A percentile compares a stretch with the other conserved stretches of the same genome.
phyloP scores from a whole-genome alignment of 1,140 invertebrate species.

The Pseudomyrmex sp. region DNA sequence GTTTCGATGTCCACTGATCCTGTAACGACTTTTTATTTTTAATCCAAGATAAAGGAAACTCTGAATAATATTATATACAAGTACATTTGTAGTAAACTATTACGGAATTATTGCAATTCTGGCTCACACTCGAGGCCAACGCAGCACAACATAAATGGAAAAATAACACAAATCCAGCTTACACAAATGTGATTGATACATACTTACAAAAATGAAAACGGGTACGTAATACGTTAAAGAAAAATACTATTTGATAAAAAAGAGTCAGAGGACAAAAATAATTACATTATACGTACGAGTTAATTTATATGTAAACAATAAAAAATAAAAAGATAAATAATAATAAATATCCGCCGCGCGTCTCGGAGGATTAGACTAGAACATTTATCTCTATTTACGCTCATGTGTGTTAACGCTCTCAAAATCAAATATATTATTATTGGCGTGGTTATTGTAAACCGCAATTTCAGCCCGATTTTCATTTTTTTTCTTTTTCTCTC shows the following conservation, averaged over 20 bases:
- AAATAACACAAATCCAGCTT: background rate
- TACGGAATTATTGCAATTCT: slow-evolving; percentile 61
- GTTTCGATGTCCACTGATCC: slow-evolving; percentile 47
- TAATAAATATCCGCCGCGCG: slow-evolving; percentile 25
- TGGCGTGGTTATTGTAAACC: slow-evolving; percentile 10
- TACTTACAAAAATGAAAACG: background rate
- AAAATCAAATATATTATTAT: background rate
- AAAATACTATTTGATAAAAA: too few species aligned
- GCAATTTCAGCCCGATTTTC: background rate
- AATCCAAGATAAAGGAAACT: slow-evolving; percentile 67
- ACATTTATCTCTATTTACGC: slow-evolving; percentile 12
- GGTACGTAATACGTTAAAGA: too few species aligned
- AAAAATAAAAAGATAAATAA: slow-evolving; percentile 19
- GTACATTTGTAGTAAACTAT: slow-evolving; percentile 66
- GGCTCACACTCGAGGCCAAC: slow-evolving; percentile 41
- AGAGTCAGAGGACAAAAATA: too few species aligned
- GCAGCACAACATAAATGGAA: background rate
- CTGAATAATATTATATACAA: slow-evolving; percentile 60
- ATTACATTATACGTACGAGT: too few species aligned
- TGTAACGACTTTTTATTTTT: slow-evolving; percentile 75
- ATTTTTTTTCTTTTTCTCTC: slow-evolving; percentile 19
- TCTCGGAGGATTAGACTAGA: slow-evolving; percentile 29
- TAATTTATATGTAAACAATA: background rate
- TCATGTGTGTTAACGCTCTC: background rate
- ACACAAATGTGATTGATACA: background rate